Evolutionary conservation across 2,113 vertebrate genomes (phyloP).

Genomic region (Cochlearius cochlearius): DNA sequence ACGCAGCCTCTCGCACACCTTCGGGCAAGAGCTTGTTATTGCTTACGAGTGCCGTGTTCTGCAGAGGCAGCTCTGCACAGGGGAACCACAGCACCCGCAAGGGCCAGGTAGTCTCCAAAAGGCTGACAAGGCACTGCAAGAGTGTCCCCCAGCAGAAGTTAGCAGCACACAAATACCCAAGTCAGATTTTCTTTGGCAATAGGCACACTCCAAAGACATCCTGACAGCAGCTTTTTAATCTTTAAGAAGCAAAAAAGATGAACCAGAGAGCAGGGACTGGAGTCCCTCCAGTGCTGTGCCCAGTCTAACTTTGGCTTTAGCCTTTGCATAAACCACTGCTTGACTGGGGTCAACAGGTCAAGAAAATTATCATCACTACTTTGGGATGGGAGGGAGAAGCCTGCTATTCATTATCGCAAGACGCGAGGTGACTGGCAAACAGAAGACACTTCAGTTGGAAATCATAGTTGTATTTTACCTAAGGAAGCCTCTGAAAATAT

Average conservation of each 20-base stretch:
- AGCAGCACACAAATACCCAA: background rate
- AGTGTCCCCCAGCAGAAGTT: background rate
- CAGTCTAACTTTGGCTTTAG: background rate
- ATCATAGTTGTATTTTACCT: background rate
- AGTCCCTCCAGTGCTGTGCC: background rate
- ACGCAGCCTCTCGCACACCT: background rate
- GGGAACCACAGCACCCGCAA: background rate
- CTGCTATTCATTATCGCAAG: background rate
- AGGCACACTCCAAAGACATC: background rate
- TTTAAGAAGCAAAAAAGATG: background rate
- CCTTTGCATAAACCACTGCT: background rate
- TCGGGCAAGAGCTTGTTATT: background rate
- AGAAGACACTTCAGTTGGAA: background rate
- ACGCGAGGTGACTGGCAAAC: background rate
- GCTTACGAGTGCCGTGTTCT: accelerated
- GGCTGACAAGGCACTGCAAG: background rate
- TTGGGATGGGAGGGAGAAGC: background rate
- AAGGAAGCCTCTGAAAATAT: background rate
- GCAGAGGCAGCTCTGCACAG: background rate
- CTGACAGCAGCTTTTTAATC: background rate
- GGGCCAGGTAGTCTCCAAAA: background rate
- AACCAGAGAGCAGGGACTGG: background rate
- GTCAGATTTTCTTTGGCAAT: background rate
- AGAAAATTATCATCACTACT: background rate
- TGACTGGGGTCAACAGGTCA: background rate